Evolutionary conservation across 2,797 vertebrate genomes (phyloP).

Genomic region (Glossophaga mutica): DNA sequence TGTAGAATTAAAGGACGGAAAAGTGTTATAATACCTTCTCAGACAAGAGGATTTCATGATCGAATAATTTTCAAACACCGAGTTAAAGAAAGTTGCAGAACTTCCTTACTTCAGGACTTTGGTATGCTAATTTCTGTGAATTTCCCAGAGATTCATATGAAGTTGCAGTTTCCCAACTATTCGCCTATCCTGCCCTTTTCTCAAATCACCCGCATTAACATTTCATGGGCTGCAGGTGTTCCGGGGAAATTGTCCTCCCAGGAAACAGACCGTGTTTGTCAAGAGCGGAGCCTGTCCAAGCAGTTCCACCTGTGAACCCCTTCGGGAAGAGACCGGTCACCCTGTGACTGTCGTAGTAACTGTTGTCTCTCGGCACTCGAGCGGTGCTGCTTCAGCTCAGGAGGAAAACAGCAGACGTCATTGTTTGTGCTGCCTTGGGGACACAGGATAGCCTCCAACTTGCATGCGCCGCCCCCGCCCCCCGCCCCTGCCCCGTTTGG

Average conservation of each 20-base stretch:
- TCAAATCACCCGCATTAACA: not conserved
- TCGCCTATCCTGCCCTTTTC: not conserved
- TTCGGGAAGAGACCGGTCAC: not conserved
- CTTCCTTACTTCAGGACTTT: not conserved
- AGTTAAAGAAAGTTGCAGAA: not conserved
- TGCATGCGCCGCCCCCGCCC: not conserved
- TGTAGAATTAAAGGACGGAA: not conserved
- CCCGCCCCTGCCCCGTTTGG: not conserved
- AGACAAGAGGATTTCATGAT: not conserved
- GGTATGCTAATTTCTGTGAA: not conserved
- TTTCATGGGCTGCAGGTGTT: not conserved
- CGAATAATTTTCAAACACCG: not conserved
- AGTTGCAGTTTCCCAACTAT: not conserved
- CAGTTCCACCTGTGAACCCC: not conserved
- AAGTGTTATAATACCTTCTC: not conserved
- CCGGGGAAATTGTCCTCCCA: not conserved
- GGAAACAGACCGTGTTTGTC: not conserved
- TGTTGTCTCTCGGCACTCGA: not conserved
- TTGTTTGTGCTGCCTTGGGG: not conserved
- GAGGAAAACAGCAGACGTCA: not conserved
- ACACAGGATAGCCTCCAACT: not conserved
- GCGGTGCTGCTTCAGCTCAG: not conserved
- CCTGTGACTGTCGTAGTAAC: not conserved
- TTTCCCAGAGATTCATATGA: not conserved
- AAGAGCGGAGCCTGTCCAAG: not conserved